Evolutionary conservation across 2,113 vertebrate species (phyloP), one percentile per base, ranked within the genome.

Genomic region (Bos taurus): DNA sequence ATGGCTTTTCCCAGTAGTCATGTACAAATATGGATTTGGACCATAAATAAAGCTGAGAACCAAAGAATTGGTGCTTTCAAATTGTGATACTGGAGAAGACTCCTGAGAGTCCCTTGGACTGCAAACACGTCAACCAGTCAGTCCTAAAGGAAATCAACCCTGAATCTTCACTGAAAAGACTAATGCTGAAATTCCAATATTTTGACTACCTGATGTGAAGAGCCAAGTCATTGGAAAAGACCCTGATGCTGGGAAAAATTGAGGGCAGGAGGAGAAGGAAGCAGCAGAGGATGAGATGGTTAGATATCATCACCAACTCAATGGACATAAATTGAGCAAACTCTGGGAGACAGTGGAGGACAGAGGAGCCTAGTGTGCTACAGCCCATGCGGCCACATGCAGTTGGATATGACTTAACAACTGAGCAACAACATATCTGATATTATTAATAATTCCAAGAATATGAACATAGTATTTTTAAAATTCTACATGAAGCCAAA

Each of bases 321-420:
- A 5, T n/a, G 64, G 64, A 67, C 4, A 9, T 12, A 71, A 36
- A 6, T 21, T 71, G 19, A 36, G 64, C 17, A 36, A 71, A 71
- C 4, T 11, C 64, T 71, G 64, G 64, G 64, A 12, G 64, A 11
- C 2, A 21, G 19, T 36, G 64, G 64, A 36, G n/a, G n/a, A 11
- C n/a, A 21, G 64, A 71, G 64, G 64, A 71, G 19, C 19, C 10
- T 13, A 19, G 2, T 6, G n/a, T 40, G n/a, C 36, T 13, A 13
- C 21, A 23, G n/a, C 21, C 2, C 67, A 12, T 13, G 36, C 0
- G 0, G 10, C 40, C 36, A 74, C n/a, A 6, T 25, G 23, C 10
- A 25, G 36, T 6, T 6, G 67, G 19, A 36, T 21, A 6, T 6
- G 36, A 25, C n/a, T 23, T 71, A 23, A 23, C 19, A 74, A 12